Evolutionary conservation across 1,140 invertebrate genomes (phyloP), one percentile per base, ranked within the genome.

Genomic region (Heliconius hermathena): DNA sequence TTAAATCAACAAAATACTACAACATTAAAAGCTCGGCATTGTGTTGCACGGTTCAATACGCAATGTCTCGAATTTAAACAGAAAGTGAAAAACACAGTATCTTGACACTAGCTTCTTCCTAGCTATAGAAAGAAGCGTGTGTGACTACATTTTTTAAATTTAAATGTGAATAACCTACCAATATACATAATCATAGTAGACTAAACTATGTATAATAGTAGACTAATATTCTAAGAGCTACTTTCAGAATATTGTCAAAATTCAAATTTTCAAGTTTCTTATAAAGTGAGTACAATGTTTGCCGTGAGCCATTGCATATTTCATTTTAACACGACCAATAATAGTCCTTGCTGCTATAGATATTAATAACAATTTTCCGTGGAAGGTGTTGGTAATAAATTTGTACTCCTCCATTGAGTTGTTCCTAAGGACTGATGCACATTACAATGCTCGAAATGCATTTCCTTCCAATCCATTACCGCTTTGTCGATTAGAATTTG

Each of bases 391-490:
- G 20, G 74, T 75, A 75, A 75, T 75, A 75, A 66, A 75, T 75
- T 66, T 36, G 29, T 75, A 75, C 22, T 72, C 71, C 33, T 72
- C 36, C 54, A 11, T 33, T n/a, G 41, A 57, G 74, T 52, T 60
- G 36, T 75, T 75, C 54, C 74, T 75, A 72, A 72, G 72, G 72
- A 49, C 72, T 73, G 77, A 78, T 78, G 78, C 70, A 80, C 78
- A 80, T 80, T 80, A 76, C 77, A 74, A 79, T 76, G 78, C 60
- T 71, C 33, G 46, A 66, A 74, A 80, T 76, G 74, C 66, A 80
- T 72, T 76, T 84, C 76, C 81, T 85, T 85, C 82, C 83, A 78
- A 83, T 81, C 79, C 83, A 84, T 86, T 84, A 80, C 78, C 80
- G 76, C 82, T 81, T 79, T 79, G 77, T 80, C 82, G 85, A 74